Evolutionary conservation across 2,113 vertebrate genomes (phyloP), one percentile per base, ranked within the genome.

Genomic region (Pristiophorus japonicus): DNA sequence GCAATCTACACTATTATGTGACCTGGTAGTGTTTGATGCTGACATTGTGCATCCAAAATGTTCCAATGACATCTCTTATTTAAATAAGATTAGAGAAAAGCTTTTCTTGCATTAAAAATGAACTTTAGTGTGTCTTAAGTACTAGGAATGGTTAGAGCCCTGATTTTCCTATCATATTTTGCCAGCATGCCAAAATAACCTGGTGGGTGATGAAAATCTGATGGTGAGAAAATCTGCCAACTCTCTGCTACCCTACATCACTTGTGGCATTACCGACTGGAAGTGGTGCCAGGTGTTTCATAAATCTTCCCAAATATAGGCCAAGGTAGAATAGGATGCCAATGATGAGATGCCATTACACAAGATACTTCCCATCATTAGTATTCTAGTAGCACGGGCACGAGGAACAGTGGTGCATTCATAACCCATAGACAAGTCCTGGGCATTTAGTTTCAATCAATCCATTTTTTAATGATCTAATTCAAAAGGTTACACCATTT

Each of bases 401-500:
- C 27, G 2, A 62, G 1, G 27, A 7, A n/a, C 30, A 4, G 12
- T 62, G 14, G 30, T 14, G n/a, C 30, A 91, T 91, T 59, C 87
- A 91, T 34, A 62, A 27, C 55, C 30, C 16, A 62, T 59, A 20
- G 55, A 16, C 5, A 30, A 88, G 10, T 16, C 14, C 34, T n/a
- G 55, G 18, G 16, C 34, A 92, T 92, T 92, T 62, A 63, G 59
- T 2, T 51, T 51, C 45, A 87, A 87, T 38, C 34, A 91, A 91
- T 91, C 62, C 18, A 20, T 38, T 92, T 59, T 91, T 65, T 59
- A 63, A 65, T 92, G 30, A 38, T 92, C 88, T 22, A 63, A 38
- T 92, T 92, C 88, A 63, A 65, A 38, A 92, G 55, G 16, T 63
- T 16, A 63, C 88, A 65, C 87, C 88, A 92, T 92, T 92, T 92